A percentile compares a stretch with the other conserved stretches of the same genome.
These are phyloP conservation scores for Proteles cristata DNA, from an alignment of 2,113 vertebrate species.

Conservation along the genomic window DNA sequence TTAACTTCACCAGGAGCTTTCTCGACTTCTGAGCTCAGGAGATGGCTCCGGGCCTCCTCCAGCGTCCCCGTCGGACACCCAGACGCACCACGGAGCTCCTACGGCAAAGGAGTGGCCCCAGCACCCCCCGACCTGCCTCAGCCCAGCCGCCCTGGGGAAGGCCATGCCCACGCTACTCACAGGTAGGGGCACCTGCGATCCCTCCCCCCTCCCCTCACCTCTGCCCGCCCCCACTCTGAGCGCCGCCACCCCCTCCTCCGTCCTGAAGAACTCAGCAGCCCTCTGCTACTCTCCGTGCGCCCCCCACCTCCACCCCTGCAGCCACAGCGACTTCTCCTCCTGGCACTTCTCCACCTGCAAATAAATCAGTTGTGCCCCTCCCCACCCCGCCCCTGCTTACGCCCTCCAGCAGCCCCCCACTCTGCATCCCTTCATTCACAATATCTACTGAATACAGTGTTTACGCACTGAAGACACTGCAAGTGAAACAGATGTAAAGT, in stretches of 20 bases:
- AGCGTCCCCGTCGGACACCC: not conserved
- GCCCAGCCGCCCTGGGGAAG: not conserved
- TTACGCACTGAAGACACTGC: not conserved
- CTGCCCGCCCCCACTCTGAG: not conserved
- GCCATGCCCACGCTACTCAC: not conserved
- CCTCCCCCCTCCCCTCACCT: rapidly evolving
- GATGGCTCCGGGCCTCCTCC: not conserved
- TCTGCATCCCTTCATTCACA: too few relatives aligned
- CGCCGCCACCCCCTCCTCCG: not conserved
- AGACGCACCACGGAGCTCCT: rapidly evolving
- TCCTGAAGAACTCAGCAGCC: not conserved
- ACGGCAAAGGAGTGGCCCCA: too few relatives aligned
- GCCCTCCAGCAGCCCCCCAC: not conserved
- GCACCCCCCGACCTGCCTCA: not conserved
- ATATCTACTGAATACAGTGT: too few relatives aligned
- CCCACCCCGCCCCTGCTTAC: not conserved
- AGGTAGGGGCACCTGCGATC: not conserved
- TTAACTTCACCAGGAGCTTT: too few relatives aligned
- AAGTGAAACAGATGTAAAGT: not conserved
- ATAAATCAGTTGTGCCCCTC: not conserved
- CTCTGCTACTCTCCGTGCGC: not conserved
- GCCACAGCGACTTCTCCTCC: not conserved
- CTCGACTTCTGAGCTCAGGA: too few relatives aligned
- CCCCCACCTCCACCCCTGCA: not conserved
- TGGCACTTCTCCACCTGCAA: too few relatives aligned